phyloP scores from a whole-genome alignment of 2,113 vertebrate species.

The Istiophorus platypterus region DNA sequence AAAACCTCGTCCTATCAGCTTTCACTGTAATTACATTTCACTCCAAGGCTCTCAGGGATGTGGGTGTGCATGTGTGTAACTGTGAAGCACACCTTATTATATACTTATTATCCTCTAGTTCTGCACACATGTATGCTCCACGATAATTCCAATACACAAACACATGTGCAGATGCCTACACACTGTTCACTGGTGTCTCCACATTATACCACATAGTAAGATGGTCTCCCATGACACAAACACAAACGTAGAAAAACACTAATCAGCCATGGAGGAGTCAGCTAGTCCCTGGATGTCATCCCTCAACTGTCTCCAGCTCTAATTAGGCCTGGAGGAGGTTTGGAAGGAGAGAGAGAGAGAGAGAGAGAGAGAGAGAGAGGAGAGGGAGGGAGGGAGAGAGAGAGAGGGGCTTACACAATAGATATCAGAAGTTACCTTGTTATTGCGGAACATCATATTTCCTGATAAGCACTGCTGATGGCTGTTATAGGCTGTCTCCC shows the following conservation, averaged over 20 bases:
- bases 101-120: conserved; percentile 22
- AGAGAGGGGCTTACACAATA: conserved; percentile 8
- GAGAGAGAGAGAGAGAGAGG: conserved; percentile 39
- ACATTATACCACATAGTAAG: conserved; percentile 29
- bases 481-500: conserved; percentile 81
- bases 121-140: conserved; percentile 11
- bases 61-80: conserved; percentile 15
- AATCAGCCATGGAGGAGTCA: conserved; percentile 72
- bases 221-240: conserved; percentile 57
- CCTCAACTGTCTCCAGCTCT: conserved; percentile 64
- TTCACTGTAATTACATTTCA: conserved; percentile 67
- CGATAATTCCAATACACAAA: conserved; percentile 20
- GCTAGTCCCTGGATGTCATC: conserved; percentile 63
- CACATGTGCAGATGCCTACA: background rate
- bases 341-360: conserved; percentile 39
- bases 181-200: conserved; percentile 15
- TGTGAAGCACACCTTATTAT: conserved; percentile 30
- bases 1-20: conserved; percentile 53
- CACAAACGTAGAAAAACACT: conserved; percentile 62
- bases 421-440: conserved; percentile 87
- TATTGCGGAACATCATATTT: conserved; percentile 88
- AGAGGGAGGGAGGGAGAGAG: conserved; percentile 41
- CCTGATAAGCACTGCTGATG: conserved; percentile 88
- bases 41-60: conserved; percentile 31
- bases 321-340: conserved; percentile 72